Evolutionary conservation across 2,888 invertebrate species (phyloP).

Genomic region (Phytoseiulus persimilis): DNA sequence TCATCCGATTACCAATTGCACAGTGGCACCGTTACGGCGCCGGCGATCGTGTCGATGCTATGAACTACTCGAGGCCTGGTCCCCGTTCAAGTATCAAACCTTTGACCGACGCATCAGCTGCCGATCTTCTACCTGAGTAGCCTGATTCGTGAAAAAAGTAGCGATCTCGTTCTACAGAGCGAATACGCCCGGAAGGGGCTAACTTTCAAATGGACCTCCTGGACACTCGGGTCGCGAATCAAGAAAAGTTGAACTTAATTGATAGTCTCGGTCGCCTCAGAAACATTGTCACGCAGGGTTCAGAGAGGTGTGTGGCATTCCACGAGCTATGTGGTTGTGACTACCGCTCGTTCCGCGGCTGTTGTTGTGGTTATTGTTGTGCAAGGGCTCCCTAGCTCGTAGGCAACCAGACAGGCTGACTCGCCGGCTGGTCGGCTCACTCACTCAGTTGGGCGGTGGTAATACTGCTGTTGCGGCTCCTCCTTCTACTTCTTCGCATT

Average conservation of each 20-base stretch:
- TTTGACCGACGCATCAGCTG: no score
- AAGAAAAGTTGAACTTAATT: no score
- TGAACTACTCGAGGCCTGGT: no score
- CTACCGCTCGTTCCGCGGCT: neutral
- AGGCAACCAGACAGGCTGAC: neutral
- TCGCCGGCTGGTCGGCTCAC: neutral
- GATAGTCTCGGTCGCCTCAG: neutral
- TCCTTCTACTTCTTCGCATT: neutral
- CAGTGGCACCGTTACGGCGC: neutral
- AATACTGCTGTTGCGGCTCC: neutral
- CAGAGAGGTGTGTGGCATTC: neutral
- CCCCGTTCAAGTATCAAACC: no score
- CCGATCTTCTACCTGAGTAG: no score
- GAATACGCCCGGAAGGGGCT: no score
- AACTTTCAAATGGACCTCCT: no score
- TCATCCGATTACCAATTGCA: neutral
- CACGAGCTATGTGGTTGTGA: neutral
- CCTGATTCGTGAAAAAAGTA: no score
- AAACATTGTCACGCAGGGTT: neutral
- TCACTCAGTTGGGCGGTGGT: neutral
- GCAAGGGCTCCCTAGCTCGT: neutral
- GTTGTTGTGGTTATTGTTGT: neutral
- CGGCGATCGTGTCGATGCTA: neutral
- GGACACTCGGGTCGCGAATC: no score
- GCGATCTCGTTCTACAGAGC: no score